Conservation (phyloP, 2,113 vertebrate species). For the Corydoras maculifer region DNA sequence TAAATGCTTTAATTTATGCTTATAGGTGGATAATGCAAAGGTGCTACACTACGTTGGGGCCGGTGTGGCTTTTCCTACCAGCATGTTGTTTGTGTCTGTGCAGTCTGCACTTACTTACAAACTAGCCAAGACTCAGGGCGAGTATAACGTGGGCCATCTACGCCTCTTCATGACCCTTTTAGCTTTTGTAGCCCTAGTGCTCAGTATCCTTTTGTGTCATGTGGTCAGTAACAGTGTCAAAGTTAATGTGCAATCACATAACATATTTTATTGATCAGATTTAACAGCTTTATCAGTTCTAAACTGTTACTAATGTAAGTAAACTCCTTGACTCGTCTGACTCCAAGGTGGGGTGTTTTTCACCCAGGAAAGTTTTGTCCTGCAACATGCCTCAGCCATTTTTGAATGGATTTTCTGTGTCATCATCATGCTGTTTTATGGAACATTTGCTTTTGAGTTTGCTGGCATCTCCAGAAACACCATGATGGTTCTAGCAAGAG, state of each 20-base stretch:
- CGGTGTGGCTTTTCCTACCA: slow-evolving; percentile 78
- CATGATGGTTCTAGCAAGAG: slow-evolving; percentile 68
- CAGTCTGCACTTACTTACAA: slow-evolving; percentile 80
- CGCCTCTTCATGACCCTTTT: slow-evolving; percentile 67
- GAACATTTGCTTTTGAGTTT: slow-evolving; percentile 82
- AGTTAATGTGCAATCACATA: no score
- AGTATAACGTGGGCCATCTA: slow-evolving; percentile 71
- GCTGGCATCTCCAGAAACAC: slow-evolving; percentile 70
- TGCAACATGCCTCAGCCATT: slow-evolving; percentile 79
- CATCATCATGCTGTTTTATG: slow-evolving; percentile 78
- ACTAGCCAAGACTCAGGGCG: slow-evolving; percentile 72
- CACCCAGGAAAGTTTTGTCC: slow-evolving; percentile 73
- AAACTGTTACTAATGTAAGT: no score
- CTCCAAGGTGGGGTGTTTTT: slow-evolving; percentile 76
- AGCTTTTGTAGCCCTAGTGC: slow-evolving; percentile 71
- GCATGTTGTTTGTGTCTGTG: slow-evolving; percentile 77
- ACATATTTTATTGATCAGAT: no score
- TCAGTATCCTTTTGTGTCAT: slow-evolving; percentile 76
- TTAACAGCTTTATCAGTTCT: no score
- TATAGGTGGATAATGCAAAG: slow-evolving; percentile 79
- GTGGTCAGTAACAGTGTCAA: not conserved
- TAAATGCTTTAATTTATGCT: slow-evolving; percentile 9
- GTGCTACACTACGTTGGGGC: slow-evolving; percentile 82
- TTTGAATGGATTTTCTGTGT: slow-evolving; percentile 84
- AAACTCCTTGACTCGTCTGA: slow-evolving; percentile 65